These are phyloP conservation scores for Armadillidium nasatum DNA, from an alignment of 1,140 invertebrate genomes.

Conservation along the genomic window DNA sequence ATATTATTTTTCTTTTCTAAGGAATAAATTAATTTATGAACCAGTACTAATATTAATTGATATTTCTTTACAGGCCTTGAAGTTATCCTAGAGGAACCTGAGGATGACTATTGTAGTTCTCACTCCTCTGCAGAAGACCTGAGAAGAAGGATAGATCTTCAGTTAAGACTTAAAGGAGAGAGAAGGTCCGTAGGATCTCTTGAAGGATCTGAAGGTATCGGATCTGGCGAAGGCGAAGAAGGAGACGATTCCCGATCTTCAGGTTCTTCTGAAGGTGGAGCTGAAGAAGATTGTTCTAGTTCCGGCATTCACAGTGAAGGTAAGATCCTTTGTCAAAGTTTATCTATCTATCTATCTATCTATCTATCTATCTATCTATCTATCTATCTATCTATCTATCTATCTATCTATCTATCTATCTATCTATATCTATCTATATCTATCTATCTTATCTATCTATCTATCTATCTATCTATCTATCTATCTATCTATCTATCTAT, in stretches of 20 bases:
- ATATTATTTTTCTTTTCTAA: too few relatives aligned
- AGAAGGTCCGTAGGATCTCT: conserved; percentile 25
- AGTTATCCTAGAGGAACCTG: conserved; percentile 42
- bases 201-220: conserved; percentile 42
- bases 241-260: conserved; percentile 18
- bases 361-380: too few relatives aligned
- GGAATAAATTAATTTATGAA: too few relatives aligned
- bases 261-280: conserved; percentile 27
- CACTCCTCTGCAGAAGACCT: conserved; percentile 38
- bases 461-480: too few relatives aligned
- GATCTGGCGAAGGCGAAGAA: conserved; percentile 38
- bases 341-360: not conserved
- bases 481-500: too few relatives aligned
- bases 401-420: too few relatives aligned
- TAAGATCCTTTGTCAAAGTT: conserved; percentile 29
- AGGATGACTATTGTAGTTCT: conserved; percentile 43
- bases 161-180: conserved; percentile 39
- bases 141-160: conserved; percentile 33
- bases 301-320: conserved; percentile 43
- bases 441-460: too few relatives aligned
- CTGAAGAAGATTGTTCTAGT: conserved; percentile 39
- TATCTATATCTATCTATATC: too few relatives aligned
- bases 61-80: conserved; percentile 33
- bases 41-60: too few relatives aligned
- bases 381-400: too few relatives aligned